Evolutionary conservation across 2,888 invertebrate species (phyloP).

Genomic region (Labia minor): DNA sequence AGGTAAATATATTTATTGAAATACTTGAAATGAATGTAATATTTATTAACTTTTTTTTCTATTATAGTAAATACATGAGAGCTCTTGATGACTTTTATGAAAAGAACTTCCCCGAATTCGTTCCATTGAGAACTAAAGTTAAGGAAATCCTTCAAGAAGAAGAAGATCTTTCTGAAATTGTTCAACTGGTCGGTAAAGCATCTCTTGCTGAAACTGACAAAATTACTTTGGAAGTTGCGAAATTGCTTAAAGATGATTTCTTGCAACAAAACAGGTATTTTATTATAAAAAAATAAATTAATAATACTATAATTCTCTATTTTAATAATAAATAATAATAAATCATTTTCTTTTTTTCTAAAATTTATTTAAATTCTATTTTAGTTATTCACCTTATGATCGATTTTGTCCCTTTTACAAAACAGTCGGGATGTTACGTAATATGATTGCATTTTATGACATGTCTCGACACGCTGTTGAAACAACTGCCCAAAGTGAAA

Average conservation of each 20-base stretch:
- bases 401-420: conserved; percentile 99
- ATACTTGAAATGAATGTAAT: no score
- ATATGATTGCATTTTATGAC: conserved; percentile 98
- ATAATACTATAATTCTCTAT: background rate
- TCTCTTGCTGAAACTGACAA: conserved; percentile 98
- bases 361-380: conserved; percentile 19
- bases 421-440: conserved; percentile 96
- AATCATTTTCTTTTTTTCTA: background rate
- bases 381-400: conserved; percentile 79
- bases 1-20: conserved; percentile 36
- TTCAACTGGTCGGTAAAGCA: conserved; percentile 98
- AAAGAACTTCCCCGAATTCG: conserved; percentile 94
- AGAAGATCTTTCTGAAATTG: conserved; percentile 98
- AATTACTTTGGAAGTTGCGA: conserved; percentile 97
- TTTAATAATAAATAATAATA: background rate
- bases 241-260: conserved; percentile 97
- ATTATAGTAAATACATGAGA: conserved; percentile 87
- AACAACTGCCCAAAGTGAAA: conserved; percentile 95
- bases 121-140: conserved; percentile 90
- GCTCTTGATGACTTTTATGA: conserved; percentile 99
- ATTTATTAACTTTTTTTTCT: conserved; percentile 18
- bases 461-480: conserved; percentile 96
- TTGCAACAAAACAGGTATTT: conserved; percentile 91
- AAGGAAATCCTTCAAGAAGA: conserved; percentile 96
- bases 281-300: background rate